phyloP scores from a whole-genome alignment of 2,797 vertebrate species.

The Gobio occitaniae region DNA sequence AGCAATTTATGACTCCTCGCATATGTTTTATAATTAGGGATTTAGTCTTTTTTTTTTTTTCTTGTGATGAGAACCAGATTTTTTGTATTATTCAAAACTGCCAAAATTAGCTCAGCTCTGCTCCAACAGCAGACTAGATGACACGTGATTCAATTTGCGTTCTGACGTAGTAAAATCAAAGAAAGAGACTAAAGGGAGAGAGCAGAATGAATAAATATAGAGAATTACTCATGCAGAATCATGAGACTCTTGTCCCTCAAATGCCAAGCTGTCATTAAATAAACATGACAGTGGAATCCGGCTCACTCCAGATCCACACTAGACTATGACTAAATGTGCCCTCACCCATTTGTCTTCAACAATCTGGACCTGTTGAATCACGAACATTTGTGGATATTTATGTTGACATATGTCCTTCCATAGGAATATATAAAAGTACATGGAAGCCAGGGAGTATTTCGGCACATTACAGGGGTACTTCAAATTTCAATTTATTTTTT shows the following conservation, averaged over 20 bases:
- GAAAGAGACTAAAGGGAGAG: conserved; percentile 22
- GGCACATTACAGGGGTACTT: not conserved
- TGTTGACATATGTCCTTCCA: not conserved
- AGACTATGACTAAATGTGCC: not conserved
- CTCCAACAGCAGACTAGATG: conserved; percentile 67
- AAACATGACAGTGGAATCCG: not conserved
- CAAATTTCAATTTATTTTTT: not conserved
- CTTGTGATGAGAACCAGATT: not conserved
- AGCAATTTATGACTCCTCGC: not conserved
- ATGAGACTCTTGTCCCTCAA: conserved; percentile 56
- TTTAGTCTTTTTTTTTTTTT: conserved; percentile 18
- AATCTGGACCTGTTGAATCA: not conserved
- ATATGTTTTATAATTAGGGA: conserved; percentile 8
- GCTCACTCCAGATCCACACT: conserved; percentile 3
- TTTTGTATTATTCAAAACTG: conserved; percentile 26
- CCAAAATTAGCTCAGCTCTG: conserved; percentile 68
- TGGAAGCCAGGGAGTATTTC: not conserved
- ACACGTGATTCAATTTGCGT: conserved; percentile 63
- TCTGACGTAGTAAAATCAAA: conserved; percentile 10
- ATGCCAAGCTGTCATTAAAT: conserved; percentile 57
- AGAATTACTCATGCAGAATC: conserved; percentile 34
- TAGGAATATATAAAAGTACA: not conserved
- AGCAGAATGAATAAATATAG: conserved; percentile 52
- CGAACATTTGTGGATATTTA: not conserved
- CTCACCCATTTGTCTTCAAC: not conserved